These are phyloP conservation scores for Trachops cirrhosus DNA, from an alignment of 2,797 vertebrate species.

Conservation along the genomic window DNA sequence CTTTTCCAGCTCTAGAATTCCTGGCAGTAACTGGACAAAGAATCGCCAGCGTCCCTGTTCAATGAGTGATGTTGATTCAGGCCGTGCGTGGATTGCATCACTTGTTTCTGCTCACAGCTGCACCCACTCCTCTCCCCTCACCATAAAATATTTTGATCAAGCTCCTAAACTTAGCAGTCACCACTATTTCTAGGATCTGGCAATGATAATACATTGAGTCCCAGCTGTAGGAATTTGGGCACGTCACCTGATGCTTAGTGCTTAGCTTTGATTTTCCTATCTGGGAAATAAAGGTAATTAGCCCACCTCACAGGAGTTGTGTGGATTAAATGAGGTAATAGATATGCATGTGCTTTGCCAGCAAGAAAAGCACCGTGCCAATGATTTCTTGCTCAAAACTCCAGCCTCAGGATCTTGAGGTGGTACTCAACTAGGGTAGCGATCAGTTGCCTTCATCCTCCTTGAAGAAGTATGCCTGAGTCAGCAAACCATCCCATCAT, in stretches of 20 bases:
- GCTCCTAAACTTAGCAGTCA: not conserved
- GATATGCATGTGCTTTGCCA: not conserved
- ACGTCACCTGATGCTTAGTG: not conserved
- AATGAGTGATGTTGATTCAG: not conserved
- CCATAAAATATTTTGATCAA: not conserved
- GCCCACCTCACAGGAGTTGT: not conserved
- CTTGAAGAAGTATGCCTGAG: not conserved
- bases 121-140: not conserved
- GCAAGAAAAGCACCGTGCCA: not conserved
- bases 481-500: not conserved
- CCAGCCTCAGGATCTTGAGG: not conserved
- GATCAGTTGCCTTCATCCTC: not conserved
- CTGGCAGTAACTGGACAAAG: not conserved
- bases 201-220: not conserved
- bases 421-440: not conserved
- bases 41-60: not conserved
- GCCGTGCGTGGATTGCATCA: not conserved
- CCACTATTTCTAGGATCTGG: not conserved
- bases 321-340: not conserved
- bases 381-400: not conserved
- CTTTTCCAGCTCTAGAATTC: not conserved
- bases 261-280: not conserved
- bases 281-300: not conserved
- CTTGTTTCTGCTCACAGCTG: not conserved
- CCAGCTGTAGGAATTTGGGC: not conserved